Conservation (phyloP, 2,113 vertebrate genomes). For the Meles meles region DNA sequence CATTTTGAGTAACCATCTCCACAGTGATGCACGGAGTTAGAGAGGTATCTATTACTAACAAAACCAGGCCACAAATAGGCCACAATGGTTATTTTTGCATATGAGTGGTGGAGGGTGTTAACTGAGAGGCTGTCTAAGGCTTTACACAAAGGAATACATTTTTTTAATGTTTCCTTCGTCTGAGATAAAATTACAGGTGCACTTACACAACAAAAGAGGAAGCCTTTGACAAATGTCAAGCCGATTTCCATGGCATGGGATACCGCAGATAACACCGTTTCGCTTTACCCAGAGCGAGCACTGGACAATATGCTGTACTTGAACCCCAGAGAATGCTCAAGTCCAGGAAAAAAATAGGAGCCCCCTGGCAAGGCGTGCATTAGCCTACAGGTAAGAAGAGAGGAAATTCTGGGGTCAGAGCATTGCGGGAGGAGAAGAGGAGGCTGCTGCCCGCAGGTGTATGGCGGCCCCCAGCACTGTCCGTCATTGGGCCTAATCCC, state of each 20-base stretch:
- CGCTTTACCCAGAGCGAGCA: neutral
- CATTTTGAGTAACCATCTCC: conserved; percentile 36
- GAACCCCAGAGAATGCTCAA: neutral
- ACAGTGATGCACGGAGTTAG: neutral
- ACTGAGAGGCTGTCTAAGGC: neutral
- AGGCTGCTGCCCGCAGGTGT: neutral
- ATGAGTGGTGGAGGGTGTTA: neutral
- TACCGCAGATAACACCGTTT: neutral
- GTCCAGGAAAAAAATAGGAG: neutral
- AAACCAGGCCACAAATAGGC: neutral
- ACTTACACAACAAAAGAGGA: neutral
- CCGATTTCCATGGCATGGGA: accelerated
- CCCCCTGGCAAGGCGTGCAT: neutral
- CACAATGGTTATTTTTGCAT: neutral
- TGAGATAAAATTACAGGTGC: neutral
- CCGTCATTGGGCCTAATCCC: neutral
- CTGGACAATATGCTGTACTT: accelerated
- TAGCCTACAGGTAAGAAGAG: neutral
- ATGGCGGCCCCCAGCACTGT: accelerated
- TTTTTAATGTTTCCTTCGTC: neutral
- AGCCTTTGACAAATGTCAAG: neutral
- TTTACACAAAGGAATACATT: neutral
- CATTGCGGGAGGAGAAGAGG: accelerated
- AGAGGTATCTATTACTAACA: neutral
- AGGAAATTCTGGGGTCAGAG: too few species aligned